phyloP scores from a whole-genome alignment of 2,888 invertebrate genomes.

The Pantelozetes paolii region DNA sequence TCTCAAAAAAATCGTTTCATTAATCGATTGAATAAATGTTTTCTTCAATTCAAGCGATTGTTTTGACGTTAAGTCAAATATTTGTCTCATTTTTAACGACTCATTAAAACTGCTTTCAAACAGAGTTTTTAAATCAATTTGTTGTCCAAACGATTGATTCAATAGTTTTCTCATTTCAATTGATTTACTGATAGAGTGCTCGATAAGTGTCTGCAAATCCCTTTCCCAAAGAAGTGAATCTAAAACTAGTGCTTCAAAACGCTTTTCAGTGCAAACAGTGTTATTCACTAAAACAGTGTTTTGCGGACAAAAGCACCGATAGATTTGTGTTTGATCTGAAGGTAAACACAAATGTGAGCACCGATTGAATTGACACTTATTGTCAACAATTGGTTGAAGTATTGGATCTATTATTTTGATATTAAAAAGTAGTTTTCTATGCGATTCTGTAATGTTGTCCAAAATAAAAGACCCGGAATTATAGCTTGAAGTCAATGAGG shows the following conservation, averaged over 20 bases:
- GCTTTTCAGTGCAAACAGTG: not conserved
- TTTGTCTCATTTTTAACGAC: not conserved
- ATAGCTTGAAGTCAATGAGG: not conserved
- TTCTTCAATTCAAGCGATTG: not conserved
- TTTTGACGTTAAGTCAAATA: not conserved
- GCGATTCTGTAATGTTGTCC: not conserved
- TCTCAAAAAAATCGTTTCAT: not conserved
- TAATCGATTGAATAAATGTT: not conserved
- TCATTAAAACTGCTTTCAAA: not conserved
- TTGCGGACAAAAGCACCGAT: not conserved
- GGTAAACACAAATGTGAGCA: conserved; percentile 12
- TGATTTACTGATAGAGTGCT: not conserved
- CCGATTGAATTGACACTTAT: not conserved
- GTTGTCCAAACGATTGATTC: not conserved
- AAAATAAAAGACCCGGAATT: not conserved
- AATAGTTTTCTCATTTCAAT: not conserved
- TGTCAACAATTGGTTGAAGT: not conserved
- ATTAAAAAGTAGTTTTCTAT: not conserved
- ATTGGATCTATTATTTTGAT: not conserved
- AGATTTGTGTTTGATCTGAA: not conserved
- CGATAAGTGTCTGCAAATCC: conserved; percentile 9
- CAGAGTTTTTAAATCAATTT: not conserved
- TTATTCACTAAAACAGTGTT: not conserved
- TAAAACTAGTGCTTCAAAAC: not conserved
- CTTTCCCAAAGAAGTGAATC: not conserved